Evolutionary conservation across 2,113 vertebrate species (phyloP), one percentile per base, ranked within the genome.

Genomic region (Pterocles gutturalis): DNA sequence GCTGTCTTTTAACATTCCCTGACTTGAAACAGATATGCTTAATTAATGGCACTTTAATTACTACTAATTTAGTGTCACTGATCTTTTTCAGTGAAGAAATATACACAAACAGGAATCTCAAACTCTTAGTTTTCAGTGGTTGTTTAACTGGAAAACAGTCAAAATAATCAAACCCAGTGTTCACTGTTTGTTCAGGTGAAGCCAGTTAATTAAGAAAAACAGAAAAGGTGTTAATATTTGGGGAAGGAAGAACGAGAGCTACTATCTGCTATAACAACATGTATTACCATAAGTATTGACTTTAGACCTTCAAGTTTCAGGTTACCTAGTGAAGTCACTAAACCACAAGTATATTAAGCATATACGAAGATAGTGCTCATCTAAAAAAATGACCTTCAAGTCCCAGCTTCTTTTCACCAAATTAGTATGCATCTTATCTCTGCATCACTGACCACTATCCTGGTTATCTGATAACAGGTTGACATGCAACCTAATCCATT

Each of bases 11-110:
- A 95, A 83, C 69, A 85, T 79, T 69, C 70, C 86, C 17, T 80
- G 25, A 38, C 72, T 91, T 77, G 70, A 94, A 92, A 90, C 53
- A 73, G 66, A 93, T 83, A 90, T 60, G 58, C 45, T 90, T 86
- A 84, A 92, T 96, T 87, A 92, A 96, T 75, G 51, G 64, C 46
- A 78, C 72, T 86, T 85, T 41, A 92, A 83, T 90, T 83, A 96
- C 60, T 81, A 78, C 19, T 84, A 43, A 78, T 60, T 87, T 71
- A 87, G 34, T 33, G 45, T 45, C 70, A 61, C 41, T 43, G 13
- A 65, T 88, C 11, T 49, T 79, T 61, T 92, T 31, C 53, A 62
- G 24, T 65, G 19, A 83, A 79, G 41, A 76, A 83, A 78, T 33
- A 53, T 0, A 51, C 7, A 61, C 25, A 70, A 83, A 62, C 22